Evolutionary conservation across 2,888 invertebrate species (phyloP).

Genomic region (Criorhina ranunculi): DNA sequence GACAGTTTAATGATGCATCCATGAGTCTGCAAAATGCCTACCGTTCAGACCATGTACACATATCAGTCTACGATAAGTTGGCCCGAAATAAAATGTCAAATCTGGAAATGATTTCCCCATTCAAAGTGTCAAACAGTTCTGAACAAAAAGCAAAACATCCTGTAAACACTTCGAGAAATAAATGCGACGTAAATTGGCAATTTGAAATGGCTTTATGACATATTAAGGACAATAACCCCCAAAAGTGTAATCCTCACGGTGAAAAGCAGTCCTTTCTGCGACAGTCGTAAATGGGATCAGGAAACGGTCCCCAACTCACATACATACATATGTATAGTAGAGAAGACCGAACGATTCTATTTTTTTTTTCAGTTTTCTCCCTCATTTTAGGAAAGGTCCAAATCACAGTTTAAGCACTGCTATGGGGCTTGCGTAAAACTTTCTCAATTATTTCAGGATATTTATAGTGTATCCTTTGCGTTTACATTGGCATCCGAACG

Average conservation of each 20-base stretch:
- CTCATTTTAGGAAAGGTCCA: constrained; percentile 59
- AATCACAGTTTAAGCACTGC: constrained; percentile 76
- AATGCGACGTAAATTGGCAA: constrained; percentile 76
- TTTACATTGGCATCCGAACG: constrained; percentile 44
- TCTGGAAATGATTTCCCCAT: constrained; percentile 62
- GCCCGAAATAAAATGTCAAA: constrained; percentile 41
- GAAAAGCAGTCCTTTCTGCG: constrained; percentile 44
- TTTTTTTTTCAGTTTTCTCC: constrained; percentile 14
- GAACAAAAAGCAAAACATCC: constrained; percentile 61
- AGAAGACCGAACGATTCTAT: constrained; percentile 31
- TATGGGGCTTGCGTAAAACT: constrained; percentile 71
- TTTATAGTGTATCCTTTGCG: constrained; percentile 73
- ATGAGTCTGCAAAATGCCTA: constrained; percentile 40
- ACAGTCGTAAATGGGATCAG: constrained; percentile 72
- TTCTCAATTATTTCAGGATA: constrained; percentile 76
- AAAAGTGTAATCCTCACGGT: constrained; percentile 52
- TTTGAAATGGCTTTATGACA: constrained; percentile 76
- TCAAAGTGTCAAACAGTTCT: constrained; percentile 57
- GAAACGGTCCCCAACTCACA: constrained; percentile 48
- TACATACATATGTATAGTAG: too few relatives aligned
- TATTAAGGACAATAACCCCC: constrained; percentile 77
- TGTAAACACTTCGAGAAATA: constrained; percentile 76
- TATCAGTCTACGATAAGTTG: constrained; percentile 13
- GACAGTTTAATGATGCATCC: constrained; percentile 42
- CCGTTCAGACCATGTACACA: background rate